Conservation (phyloP, 2,888 invertebrate species). For the Dolichopus griseipennis region DNA sequence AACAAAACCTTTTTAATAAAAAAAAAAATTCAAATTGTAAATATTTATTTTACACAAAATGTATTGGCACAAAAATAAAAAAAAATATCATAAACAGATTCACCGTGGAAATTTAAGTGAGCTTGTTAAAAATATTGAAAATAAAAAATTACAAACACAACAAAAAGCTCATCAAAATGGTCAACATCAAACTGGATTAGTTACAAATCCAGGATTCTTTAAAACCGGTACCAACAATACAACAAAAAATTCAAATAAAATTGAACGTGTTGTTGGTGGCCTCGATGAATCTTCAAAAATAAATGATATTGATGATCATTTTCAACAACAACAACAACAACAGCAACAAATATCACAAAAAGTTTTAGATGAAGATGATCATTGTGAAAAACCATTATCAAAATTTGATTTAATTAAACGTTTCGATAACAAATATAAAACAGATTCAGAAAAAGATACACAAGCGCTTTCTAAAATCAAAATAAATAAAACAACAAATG, state of each 20-base stretch:
- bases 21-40: slow-evolving; percentile 5
- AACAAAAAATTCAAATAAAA: slow-evolving; percentile 22
- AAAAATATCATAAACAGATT: slow-evolving; percentile 27
- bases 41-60: slow-evolving; percentile 2
- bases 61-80: not conserved
- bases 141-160: slow-evolving; percentile 28
- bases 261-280: slow-evolving; percentile 9
- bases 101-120: slow-evolving; percentile 42
- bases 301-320: not conserved
- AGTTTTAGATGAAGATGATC: slow-evolving; percentile 9
- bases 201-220: slow-evolving; percentile 15
- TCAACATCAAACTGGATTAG: slow-evolving; percentile 16
- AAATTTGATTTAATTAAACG: slow-evolving; percentile 56
- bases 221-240: slow-evolving; percentile 28
- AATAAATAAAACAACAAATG: slow-evolving; percentile 14
- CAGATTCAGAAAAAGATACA: slow-evolving; percentile 31
- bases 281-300: not conserved
- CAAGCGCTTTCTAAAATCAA: slow-evolving; percentile 12
- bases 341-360: not conserved
- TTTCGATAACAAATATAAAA: slow-evolving; percentile 49
- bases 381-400: slow-evolving; percentile 24
- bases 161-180: slow-evolving; percentile 21
- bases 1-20: not conserved
- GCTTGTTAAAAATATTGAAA: slow-evolving; percentile 40
- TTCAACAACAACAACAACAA: not conserved